Conservation (phyloP, 2,888 invertebrate genomes). For the Sphaerophoria taeniata region DNA sequence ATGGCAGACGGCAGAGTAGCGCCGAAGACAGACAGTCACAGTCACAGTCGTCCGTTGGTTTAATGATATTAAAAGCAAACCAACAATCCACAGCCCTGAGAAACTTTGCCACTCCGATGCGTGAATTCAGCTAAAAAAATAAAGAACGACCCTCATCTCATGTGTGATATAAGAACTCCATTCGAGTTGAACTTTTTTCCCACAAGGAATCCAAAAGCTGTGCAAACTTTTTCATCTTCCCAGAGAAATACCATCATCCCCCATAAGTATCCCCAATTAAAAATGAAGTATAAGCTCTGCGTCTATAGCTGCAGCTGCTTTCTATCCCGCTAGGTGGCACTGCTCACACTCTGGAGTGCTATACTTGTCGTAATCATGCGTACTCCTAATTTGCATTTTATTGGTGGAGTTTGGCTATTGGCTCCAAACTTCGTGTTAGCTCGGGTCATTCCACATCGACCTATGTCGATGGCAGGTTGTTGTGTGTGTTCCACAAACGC, state of each 20-base stretch:
- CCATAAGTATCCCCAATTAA: no score
- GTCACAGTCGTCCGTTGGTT: constrained; percentile 6
- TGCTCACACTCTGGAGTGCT: constrained; percentile 54
- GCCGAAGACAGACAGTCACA: constrained; percentile 12
- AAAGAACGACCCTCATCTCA: no score
- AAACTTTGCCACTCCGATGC: constrained; percentile 26
- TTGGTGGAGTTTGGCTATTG: constrained; percentile 48
- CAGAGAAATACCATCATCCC: no score
- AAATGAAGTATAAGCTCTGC: no score
- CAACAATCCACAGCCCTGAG: constrained; percentile 39
- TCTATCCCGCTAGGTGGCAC: constrained; percentile 65
- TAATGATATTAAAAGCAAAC: background rate
- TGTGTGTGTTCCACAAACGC: background rate
- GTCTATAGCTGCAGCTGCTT: background rate
- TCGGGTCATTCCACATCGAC: constrained; percentile 70
- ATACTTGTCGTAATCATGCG: constrained; percentile 63
- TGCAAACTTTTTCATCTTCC: no score
- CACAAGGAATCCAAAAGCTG: no score
- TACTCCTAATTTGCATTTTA: constrained; percentile 70
- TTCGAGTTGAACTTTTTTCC: no score
- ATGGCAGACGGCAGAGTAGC: background rate
- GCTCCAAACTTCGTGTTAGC: constrained; percentile 61
- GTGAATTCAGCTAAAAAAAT: no score
- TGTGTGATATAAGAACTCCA: no score
- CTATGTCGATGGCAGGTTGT: constrained; percentile 44